Evolutionary conservation across 2,888 invertebrate species (phyloP).

Genomic region (Antheraea assamensis): DNA sequence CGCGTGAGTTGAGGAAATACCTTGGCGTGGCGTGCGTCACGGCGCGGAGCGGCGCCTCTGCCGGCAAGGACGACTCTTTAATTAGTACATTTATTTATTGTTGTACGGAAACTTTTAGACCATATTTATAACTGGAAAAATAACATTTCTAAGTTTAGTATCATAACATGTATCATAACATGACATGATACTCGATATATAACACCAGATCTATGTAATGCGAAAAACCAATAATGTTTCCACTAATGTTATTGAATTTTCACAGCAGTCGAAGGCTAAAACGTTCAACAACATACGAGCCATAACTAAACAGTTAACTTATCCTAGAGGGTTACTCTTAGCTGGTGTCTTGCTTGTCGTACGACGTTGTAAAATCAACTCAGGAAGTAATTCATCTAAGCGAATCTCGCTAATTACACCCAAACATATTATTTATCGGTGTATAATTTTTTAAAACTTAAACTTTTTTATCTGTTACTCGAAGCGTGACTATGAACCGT

Average conservation of each 20-base stretch:
- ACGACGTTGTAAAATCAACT: not conserved
- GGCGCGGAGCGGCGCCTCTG: slow-evolving; percentile 27
- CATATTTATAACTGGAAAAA: not conserved
- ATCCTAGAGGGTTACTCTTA: not conserved
- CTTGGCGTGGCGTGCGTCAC: slow-evolving; percentile 40
- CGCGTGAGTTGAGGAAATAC: slow-evolving; percentile 49
- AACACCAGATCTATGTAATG: too few species aligned
- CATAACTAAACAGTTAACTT: not conserved
- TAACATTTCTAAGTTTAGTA: not conserved
- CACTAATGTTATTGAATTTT: too few species aligned
- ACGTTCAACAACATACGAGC: not conserved
- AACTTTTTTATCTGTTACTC: slow-evolving; percentile 4
- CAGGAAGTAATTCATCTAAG: not conserved
- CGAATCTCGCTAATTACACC: not conserved
- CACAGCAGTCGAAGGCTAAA: not conserved
- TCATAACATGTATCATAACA: too few species aligned
- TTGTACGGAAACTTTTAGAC: slow-evolving; percentile 12
- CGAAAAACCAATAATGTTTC: not conserved
- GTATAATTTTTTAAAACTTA: not conserved
- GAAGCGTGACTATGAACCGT: slow-evolving; percentile 7
- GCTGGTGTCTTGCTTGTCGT: not conserved
- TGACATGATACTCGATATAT: not conserved
- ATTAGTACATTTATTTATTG: slow-evolving; percentile 1
- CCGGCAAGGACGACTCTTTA: slow-evolving; percentile 27
- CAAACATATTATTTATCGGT: not conserved